Base-by-base conservation (phyloP, 2,888 invertebrate species). In the Drosophila birchii region DNA sequence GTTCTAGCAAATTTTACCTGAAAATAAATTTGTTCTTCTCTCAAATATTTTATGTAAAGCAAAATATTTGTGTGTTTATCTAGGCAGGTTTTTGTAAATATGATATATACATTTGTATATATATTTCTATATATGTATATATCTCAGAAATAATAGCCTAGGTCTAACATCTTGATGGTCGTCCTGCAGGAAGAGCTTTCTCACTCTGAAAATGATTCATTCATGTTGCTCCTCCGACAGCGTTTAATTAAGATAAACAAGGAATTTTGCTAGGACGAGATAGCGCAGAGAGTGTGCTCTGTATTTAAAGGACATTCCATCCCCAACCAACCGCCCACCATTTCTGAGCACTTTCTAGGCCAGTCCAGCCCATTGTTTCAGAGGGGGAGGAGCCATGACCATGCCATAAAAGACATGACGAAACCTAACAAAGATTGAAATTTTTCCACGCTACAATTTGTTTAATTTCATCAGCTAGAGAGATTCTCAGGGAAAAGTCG, bases 361-460 rank as follows among this genome's bases (percentile, higher is more conserved):
- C 3, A 32, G 20, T 45, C 38, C 34, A n/a, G 29, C 36, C 49
- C 51, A 66, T 67, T 67, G 64, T 67, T 20, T 26, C 4, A 8
- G 3, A 9, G 38, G 12, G n/a, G 8, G 36, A 12, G 39, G 64
- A 38, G 47, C 57, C 67, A 47, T 68, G 67, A 23, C 67, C 71
- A 70, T 29, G 69, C 68, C 23, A 74, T 83, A 74, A 86, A 80
- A 67, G 72, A 39, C 69, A 71, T 88, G 81, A 83, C 74, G 81
- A 84, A 58, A 59, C 55, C 53, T 26, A 36, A 36, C 36, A 47
- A 57, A 45, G 61, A 75, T 71, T 53, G 20, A 78, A 88, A 88
- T 84, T 88, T 83, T 84, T 84, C 79, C 82, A 88, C 79, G 82
- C 79, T 77, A 76, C 66, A 73, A 67, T 84, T 84, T 78, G 63